Base-by-base conservation (phyloP, 2,888 invertebrate genomes). In the Tetranychus piercei region DNA sequence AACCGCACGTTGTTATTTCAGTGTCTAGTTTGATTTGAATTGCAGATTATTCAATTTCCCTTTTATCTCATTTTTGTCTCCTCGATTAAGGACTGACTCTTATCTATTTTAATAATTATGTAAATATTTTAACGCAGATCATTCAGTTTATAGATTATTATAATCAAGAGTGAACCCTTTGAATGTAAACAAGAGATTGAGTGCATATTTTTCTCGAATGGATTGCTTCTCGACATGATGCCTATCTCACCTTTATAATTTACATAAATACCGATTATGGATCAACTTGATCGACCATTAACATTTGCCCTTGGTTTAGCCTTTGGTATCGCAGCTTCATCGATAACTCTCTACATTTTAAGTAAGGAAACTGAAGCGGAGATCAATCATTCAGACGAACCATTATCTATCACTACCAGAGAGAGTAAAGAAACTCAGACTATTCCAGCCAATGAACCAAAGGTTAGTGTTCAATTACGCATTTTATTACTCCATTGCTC, bases 391-490 rank as follows among this genome's bases (percentile, higher is more conserved):
- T 34, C 5, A 34, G 34, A 5, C 34, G 34, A 34, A 34, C 34
- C 34, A 34, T 55, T 55, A 9, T 7, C 22, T 2, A 20, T 22
- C 22, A 22, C 69, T 23, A 20, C 22, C 34, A 69, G 34, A 22
- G 69, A 69, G 22, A 69, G 34, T 22, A 69, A 22, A 69, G 69
- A 11, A n/a, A 69, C 69, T 22, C 69, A 69, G 34, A 69, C 69
- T 9, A 23, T 69, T 20, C 69, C 69, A 20, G 20, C 69, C 18
- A 20, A 11, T 11, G 69, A 69, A 22, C 69, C 69, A 11, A 69
- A 69, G 22, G 69, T 69, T 6, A 69, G 69, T 69, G 69, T 69
- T 34, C 5, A 18, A 69, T 9, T 11, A 20, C 20, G 69, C 22
- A 23, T 69, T 69, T 22, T 67, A 67, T 18, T 18, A 22, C 4